Evolutionary conservation across 1,140 invertebrate species (phyloP).

Genomic region (Leptonema lineaticorne): DNA sequence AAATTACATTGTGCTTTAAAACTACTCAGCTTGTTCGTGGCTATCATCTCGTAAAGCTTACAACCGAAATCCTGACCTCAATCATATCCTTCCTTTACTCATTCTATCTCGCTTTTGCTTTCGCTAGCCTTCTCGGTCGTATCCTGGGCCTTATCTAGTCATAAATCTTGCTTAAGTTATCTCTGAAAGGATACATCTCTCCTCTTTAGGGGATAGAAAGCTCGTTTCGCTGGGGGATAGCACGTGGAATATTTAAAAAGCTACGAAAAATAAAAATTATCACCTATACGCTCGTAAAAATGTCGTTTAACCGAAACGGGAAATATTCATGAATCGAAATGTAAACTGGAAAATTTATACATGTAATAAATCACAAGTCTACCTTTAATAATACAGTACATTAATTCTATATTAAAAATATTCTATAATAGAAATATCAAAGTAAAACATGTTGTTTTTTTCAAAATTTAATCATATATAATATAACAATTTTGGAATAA

Average conservation of each 20-base stretch:
- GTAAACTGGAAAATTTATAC: neutral
- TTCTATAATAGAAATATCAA: too few species aligned
- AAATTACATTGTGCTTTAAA: neutral
- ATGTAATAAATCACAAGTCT: too few species aligned
- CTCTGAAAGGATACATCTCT: constrained; percentile 2
- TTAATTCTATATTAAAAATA: too few species aligned
- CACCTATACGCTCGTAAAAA: neutral
- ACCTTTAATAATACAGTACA: too few species aligned
- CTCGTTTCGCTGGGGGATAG: neutral
- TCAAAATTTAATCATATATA: too few species aligned
- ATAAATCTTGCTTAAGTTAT: constrained; percentile 25
- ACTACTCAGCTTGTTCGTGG: neutral
- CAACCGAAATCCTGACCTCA: constrained; percentile 5
- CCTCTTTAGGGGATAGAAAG: neutral
- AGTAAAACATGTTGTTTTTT: too few species aligned
- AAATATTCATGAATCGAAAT: neutral
- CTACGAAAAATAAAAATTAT: neutral
- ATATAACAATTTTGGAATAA: too few species aligned
- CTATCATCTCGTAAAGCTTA: neutral
- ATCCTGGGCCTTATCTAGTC: constrained; percentile 19
- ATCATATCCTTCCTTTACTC: constrained; percentile 13
- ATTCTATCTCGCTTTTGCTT: too few species aligned
- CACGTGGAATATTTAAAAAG: constrained; percentile 5
- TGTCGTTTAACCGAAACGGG: neutral
- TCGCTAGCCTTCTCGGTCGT: too few species aligned